Conservation (phyloP, 2,888 invertebrate species). For the Pheosia gnoma region DNA sequence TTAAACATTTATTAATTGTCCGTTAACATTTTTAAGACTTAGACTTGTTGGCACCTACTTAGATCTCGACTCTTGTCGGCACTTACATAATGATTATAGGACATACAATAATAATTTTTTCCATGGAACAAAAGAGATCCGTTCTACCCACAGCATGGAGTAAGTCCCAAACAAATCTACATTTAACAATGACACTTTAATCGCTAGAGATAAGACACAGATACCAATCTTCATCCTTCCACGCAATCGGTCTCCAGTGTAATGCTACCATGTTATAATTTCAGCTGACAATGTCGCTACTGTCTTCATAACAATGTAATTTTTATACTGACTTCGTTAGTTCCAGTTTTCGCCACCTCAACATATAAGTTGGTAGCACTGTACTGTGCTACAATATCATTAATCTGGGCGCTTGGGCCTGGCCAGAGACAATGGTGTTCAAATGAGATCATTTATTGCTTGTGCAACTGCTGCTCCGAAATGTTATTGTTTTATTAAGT, state of each 20-base stretch:
- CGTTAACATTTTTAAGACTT: too few relatives aligned
- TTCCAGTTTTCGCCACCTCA: not conserved
- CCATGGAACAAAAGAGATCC: conserved; percentile 4
- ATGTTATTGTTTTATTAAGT: conserved; percentile 35
- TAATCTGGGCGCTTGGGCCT: conserved; percentile 55
- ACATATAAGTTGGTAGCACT: conserved; percentile 9
- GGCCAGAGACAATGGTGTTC: conserved; percentile 65
- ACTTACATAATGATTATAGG: too few relatives aligned
- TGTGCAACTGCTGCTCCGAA: conserved; percentile 39
- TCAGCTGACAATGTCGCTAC: not conserved
- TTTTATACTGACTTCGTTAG: not conserved
- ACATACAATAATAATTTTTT: not conserved
- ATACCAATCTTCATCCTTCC: conserved; percentile 56
- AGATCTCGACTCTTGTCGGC: too few relatives aligned
- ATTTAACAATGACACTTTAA: conserved; percentile 34
- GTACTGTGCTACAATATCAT: conserved; percentile 52
- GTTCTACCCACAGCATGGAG: not conserved
- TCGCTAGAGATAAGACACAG: conserved; percentile 46
- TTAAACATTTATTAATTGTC: too few relatives aligned
- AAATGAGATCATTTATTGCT: conserved; percentile 69
- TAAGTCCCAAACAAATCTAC: conserved; percentile 30
- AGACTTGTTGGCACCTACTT: too few relatives aligned
- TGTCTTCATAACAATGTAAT: conserved; percentile 1
- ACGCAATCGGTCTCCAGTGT: conserved; percentile 31
- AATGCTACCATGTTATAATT: not conserved